A percentile compares a stretch with the other conserved stretches of the same genome.
These are phyloP conservation scores for Cryptoleucopteryx plumbea DNA, from an alignment of 2,113 vertebrate genomes.

Conservation along the genomic window DNA sequence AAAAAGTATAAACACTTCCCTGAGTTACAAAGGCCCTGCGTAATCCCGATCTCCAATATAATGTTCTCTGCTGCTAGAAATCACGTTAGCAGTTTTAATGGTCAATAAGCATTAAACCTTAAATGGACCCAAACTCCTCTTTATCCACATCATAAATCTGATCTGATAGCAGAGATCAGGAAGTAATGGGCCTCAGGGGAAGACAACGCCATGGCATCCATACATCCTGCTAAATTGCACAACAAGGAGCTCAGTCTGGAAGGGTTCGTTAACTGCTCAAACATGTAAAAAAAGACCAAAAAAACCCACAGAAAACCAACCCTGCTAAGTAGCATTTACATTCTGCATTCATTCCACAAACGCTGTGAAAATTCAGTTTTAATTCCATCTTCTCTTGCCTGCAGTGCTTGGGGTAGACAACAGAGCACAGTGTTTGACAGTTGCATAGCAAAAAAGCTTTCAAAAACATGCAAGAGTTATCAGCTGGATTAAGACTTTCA, in stretches of 20 bases:
- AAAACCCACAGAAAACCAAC: accelerated
- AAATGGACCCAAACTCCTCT: conserved; percentile 7
- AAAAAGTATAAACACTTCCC: background rate
- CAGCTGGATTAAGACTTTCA: background rate
- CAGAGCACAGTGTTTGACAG: background rate
- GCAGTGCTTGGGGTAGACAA: background rate
- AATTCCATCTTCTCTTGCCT: background rate
- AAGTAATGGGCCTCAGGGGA: background rate
- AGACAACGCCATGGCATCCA: background rate
- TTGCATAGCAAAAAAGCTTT: background rate
- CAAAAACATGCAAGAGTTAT: background rate
- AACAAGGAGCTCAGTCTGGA: background rate
- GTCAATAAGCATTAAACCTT: background rate
- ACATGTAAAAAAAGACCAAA: background rate
- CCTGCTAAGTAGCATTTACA: background rate
- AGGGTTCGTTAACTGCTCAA: background rate
- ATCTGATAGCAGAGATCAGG: background rate
- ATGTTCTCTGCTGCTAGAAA: background rate
- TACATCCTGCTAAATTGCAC: background rate
- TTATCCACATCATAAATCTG: background rate
- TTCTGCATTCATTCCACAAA: background rate
- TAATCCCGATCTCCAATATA: background rate
- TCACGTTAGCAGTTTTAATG: conserved; percentile 4
- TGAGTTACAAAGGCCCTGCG: background rate
- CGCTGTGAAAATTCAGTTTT: background rate